Base-by-base conservation (phyloP, 2,113 vertebrate genomes). In the Leptosomus discolor region DNA sequence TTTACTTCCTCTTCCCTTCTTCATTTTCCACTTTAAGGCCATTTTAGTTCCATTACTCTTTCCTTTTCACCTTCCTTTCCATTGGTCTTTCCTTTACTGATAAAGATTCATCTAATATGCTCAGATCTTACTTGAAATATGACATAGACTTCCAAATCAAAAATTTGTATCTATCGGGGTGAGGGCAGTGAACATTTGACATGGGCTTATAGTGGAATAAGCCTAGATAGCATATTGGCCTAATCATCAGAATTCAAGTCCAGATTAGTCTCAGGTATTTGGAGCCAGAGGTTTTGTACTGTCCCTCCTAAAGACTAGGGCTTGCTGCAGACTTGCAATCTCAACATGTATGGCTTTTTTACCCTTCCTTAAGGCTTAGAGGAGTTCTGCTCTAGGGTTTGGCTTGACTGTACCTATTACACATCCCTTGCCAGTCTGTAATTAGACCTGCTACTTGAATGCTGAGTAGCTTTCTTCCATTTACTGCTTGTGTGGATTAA, bases 401-500 rank as follows among this genome's bases (percentile, higher is more conserved):
- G 92, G 71, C 83, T 91, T 0, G 0, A 56, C 34, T 75, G 32
- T 46, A 58, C 65, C 71, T 80, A 37, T 84, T 84, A 48, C 53
- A 75, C 12, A 34, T 54, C 53, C 23, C n/a, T 90, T 86, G 75
- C 68, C 71, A 96, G 63, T 21, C 81, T 76, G 69, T 85, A 88
- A 90, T 92, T 94, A 91, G 41, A 83, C 70, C 1, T 14, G 46
- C 82, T 92, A 43, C 75, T 84, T 88, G 81, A 94, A 84, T 94
- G 71, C 83, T 86, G 88, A 93, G 71, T 92, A 91, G 71, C 50
- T 93, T 90, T 86, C 39, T 95, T 94, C 85, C 95, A 61, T 94
- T 93, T 91, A 50, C 85, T 89, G 73, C 84, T 92, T 51, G 56
- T 67, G 51, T 63, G 80, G 82, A 87, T 95, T 94, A 86, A 74